These are phyloP conservation scores for Phaetusa simplex DNA, from an alignment of 2,113 vertebrate species.

Conservation along the genomic window DNA sequence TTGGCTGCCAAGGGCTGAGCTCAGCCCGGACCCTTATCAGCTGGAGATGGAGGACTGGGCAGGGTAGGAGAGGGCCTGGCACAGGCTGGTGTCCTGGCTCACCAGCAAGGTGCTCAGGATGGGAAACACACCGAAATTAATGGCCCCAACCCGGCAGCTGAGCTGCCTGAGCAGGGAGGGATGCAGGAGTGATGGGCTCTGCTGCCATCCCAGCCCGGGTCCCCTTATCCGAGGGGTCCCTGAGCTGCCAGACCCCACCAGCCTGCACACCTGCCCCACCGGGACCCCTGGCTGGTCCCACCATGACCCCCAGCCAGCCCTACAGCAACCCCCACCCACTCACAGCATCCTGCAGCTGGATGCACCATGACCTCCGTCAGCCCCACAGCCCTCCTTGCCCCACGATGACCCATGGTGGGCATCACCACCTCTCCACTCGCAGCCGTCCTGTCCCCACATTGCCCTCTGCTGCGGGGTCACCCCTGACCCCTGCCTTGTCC, in stretches of 20 bases:
- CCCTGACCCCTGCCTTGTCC: background rate
- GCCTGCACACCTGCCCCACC: background rate
- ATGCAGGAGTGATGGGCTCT: background rate
- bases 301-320: too few relatives aligned
- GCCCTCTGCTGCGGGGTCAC: rapidly evolving
- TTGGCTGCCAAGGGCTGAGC: background rate
- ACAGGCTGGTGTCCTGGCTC: background rate
- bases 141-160: background rate
- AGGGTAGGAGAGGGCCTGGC: background rate
- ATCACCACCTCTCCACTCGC: rapidly evolving
- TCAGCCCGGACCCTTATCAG: background rate
- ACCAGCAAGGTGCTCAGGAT: background rate
- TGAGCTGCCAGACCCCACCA: background rate
- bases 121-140: background rate
- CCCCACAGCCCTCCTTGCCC: background rate
- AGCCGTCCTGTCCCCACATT: rapidly evolving
- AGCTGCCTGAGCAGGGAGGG: background rate
- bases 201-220: rapidly evolving
- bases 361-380: background rate
- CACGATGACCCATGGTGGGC: rapidly evolving
- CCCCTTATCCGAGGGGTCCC: background rate
- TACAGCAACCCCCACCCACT: background rate
- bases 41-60: background rate
- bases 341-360: background rate
- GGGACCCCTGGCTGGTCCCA: background rate